Conservation (phyloP, 1,140 invertebrate genomes). For the Neodiprion pinetum region DNA sequence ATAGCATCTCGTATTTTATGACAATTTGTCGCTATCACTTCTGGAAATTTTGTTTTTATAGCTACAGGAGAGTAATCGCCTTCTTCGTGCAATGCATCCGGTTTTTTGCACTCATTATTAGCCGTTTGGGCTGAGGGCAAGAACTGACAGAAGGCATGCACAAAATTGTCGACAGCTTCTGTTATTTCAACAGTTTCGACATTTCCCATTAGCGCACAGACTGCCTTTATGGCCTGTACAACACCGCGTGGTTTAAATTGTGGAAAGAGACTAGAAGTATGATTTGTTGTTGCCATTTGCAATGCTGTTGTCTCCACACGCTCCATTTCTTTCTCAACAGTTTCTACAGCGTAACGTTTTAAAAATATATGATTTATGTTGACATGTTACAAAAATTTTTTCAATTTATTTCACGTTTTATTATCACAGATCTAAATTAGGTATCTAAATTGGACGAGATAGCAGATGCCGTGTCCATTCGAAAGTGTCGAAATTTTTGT, state of each 20-base stretch:
- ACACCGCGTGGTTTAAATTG: slow-evolving; percentile 69
- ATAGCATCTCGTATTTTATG: slow-evolving; percentile 76
- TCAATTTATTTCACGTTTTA: slow-evolving; percentile 12
- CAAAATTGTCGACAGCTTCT: slow-evolving; percentile 75
- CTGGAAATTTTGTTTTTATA: slow-evolving; percentile 63
- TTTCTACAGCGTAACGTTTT: slow-evolving; percentile 63
- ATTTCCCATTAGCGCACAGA: slow-evolving; percentile 86
- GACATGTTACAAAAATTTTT: neutral
- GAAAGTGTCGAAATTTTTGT: slow-evolving; percentile 11
- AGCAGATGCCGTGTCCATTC: neutral
- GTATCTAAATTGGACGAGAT: no score
- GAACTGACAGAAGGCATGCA: slow-evolving; percentile 67
- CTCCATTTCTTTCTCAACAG: slow-evolving; percentile 81
- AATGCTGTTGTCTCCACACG: slow-evolving; percentile 72
- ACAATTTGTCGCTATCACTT: slow-evolving; percentile 68
- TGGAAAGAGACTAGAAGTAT: slow-evolving; percentile 57
- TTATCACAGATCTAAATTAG: neutral
- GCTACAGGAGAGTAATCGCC: slow-evolving; percentile 70
- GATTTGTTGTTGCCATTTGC: slow-evolving; percentile 61
- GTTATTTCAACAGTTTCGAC: slow-evolving; percentile 87
- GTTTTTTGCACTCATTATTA: slow-evolving; percentile 63
- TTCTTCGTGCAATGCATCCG: slow-evolving; percentile 66
- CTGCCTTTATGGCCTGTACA: slow-evolving; percentile 89
- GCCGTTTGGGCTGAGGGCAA: slow-evolving; percentile 57
- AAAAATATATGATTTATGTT: slow-evolving; percentile 16